These are phyloP conservation scores for Campoletis raptor DNA, from an alignment of 2,888 invertebrate genomes.

Conservation along the genomic window DNA sequence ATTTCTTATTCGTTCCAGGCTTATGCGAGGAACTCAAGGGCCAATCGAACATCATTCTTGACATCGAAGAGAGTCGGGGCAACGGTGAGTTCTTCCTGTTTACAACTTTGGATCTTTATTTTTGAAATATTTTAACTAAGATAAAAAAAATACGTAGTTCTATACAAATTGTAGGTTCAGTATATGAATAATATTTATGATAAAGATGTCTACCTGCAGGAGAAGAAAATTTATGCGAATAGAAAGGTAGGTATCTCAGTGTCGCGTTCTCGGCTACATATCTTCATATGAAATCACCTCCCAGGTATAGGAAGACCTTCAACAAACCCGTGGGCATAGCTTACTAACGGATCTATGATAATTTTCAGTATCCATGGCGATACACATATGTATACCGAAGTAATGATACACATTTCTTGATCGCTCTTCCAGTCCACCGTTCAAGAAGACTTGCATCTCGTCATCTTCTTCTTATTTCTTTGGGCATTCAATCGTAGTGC, in stretches of 20 bases:
- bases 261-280: slow-evolving; percentile 35
- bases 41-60: slow-evolving; percentile 95
- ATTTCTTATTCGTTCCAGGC: slow-evolving; percentile 84
- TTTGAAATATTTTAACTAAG: neutral
- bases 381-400: slow-evolving; percentile 33
- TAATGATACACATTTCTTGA: slow-evolving; percentile 54
- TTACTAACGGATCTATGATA: slow-evolving; percentile 43
- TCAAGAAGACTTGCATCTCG: slow-evolving; percentile 7
- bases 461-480: slow-evolving; percentile 35
- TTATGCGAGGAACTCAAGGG: slow-evolving; percentile 95
- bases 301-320: slow-evolving; percentile 25
- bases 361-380: slow-evolving; percentile 39
- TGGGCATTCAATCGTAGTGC: slow-evolving; percentile 3
- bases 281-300: slow-evolving; percentile 43
- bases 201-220: slow-evolving; percentile 51
- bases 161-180: slow-evolving; percentile 27
- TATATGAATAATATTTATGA: slow-evolving; percentile 43
- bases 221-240: slow-evolving; percentile 54
- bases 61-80: slow-evolving; percentile 95
- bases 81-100: slow-evolving; percentile 89
- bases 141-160: slow-evolving; percentile 38
- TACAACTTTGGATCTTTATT: neutral
- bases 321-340: slow-evolving; percentile 37
- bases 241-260: slow-evolving; percentile 53
- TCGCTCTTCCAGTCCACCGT: slow-evolving; percentile 42